Evolutionary conservation across 1,140 invertebrate genomes (phyloP), one percentile per base, ranked within the genome.

Genomic region (Hormaphis cornu): DNA sequence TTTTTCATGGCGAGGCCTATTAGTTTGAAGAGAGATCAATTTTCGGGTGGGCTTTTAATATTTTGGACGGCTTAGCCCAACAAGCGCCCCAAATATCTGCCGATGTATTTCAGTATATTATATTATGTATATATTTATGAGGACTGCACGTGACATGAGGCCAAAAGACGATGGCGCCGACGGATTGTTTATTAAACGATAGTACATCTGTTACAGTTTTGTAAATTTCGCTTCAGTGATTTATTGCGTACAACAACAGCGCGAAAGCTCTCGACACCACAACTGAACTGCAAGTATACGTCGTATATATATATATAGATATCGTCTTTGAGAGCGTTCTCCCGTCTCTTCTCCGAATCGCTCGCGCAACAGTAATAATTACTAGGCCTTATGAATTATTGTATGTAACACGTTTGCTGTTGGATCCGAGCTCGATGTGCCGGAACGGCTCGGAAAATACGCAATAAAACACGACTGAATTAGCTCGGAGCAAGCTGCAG

Each of bases 161-260:
- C n/a, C n/a, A n/a, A n/a, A 14, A 28, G 30, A n/a, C 53, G 20
- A 20, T 22, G 50, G 9, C 24, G 8, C 16, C 28, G 40, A 44
- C n/a, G 61, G 18, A 66, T 66, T 66, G 61, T 66, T 66, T 66
- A 66, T 66, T 66, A 66, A 66, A 66, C 44, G 44, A 48, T 42
- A 48, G 28, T 66, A 66, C 61, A 66, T 66, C 61, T 66, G 61
- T 66, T 66, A 66, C 61, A 66, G 44, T 66, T 66, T 66, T 66
- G 61, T 48, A 66, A n/a, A n/a, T 50, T 66, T 66, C 28, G 61
- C 58, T 50, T 35, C 61, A 66, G 61, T 66, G 44, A 66, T 66
- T 66, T 66, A 66, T 66, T 66, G 30, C n/a, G 20, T 22, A 42
- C 33, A 46, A 66, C 61, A 20, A 40, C 33, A n/a, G 42, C 44